Evolutionary conservation across 1,140 invertebrate species (phyloP), one percentile per base, ranked within the genome.

Genomic region (Zeugodacus cucurbitae): DNA sequence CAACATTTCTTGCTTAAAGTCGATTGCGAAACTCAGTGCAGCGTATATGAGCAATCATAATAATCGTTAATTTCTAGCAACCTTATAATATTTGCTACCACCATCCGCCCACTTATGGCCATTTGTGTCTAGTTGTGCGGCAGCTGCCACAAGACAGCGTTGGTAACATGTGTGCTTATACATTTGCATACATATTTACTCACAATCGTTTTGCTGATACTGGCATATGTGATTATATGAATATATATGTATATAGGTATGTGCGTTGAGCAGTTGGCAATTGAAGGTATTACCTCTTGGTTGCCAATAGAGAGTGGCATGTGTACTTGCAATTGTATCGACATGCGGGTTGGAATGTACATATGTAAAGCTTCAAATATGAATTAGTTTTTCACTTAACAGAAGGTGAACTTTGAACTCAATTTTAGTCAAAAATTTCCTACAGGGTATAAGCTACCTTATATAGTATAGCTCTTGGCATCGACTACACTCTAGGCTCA

Each of bases 61-160:
- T 82, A 82, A 74, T 26, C 41, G 37, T 82, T 82, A 29, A 74
- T 82, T 48, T 48, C 37, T 82, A 26, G 74, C 74, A 82, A 82
- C 22, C 44, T 78, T 82, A 82, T 82, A 48, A 82, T 82, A 48
- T 82, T 26, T 82, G 32, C 17, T 48, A n/a, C 41, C 74, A 48
- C n/a, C 22, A 82, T 14, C n/a, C 74, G 74, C 74, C 74, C 74
- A 82, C 74, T 82, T 82, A 48, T 29, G 74, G 3, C 74, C 26
- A 82, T 41, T 48, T 20, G 44, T 82, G 26, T 48, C 41, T 10
- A 29, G 70, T 10, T 26, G 37, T 11, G 22, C 70, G 32, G 37
- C 74, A 82, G 34, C 37, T 82, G 26, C 7, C 22, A 82, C n/a
- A 82, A 74, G 37, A 20, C 32, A 41, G 37, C 20, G 17, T 48